Evolutionary conservation across 2,113 vertebrate genomes (phyloP), one percentile per base, ranked within the genome.

Genomic region (Acrocephalus arundinaceus): DNA sequence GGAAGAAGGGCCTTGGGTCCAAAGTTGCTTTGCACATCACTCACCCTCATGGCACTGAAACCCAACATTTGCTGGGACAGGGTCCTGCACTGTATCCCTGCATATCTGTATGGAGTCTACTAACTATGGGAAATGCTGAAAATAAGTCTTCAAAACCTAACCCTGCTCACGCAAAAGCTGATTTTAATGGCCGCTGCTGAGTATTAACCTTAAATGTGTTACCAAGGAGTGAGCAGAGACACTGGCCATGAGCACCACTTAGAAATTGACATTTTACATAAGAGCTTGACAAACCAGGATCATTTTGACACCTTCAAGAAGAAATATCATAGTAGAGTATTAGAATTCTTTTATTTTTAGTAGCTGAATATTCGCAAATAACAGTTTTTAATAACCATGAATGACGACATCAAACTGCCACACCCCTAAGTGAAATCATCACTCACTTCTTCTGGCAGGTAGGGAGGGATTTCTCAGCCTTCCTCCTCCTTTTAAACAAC

Each of bases 211-310:
- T 30, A 41, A 18, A 12, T 1, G 0, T 10, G 39, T 62, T 67
- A 86, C 46, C 4, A 2, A 88, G 37, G 30, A 59, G 18, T 39
- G 59, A 81, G 57, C 24, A 85, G 72, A 83, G 37, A 74, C 12
- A 14, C 5, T 46, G 51, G 21, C 43, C 62, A 31, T 1, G 10
- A 85, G 35, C 57, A 14, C 4, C 0, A 0, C 72, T 88, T 61
- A 51, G 37, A 70, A 85, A 73, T 27, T 0, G 1, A 55, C 7
- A 30, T 59, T 76, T 83, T 77, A 70, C 31, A 21, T 28, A 54
- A 37, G 37, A 46, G 17, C 11, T 15, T 4, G 15, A 63, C 9
- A 57, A 41, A 23, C 31, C 31, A 46, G 17, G 31, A 73, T 73
- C 11, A n/a, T 35, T 92, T 66, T 77, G 51, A 74, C 33, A 70